Conservation (phyloP, 2,888 invertebrate species). For the Rhynchonema sp. region DNA sequence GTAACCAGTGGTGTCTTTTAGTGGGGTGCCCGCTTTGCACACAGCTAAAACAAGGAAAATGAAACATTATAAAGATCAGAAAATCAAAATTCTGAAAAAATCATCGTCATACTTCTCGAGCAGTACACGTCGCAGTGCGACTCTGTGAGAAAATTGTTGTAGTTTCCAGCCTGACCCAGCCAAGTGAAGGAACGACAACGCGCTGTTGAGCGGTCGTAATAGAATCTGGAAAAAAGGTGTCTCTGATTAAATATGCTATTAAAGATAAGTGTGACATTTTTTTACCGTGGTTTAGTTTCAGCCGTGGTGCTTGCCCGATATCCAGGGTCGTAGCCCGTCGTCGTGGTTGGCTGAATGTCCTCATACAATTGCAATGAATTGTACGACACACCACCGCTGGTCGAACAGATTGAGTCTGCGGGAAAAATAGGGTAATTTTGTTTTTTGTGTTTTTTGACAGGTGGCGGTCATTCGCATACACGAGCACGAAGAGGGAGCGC, state of each 20-base stretch:
- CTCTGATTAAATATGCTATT: no score
- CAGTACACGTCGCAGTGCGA: neutral
- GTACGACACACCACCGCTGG: neutral
- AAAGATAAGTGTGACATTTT: no score
- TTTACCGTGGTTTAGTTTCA: neutral
- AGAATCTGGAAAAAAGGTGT: conserved; percentile 13
- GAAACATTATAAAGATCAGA: neutral
- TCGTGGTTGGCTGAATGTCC: neutral
- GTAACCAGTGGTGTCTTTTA: conserved; percentile 2
- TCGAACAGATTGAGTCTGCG: neutral
- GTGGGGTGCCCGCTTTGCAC: conserved; percentile 3
- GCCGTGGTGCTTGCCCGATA: neutral
- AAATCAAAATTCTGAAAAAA: neutral
- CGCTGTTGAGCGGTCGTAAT: conserved; percentile 17
- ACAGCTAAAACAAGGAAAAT: neutral
- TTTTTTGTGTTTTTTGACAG: no score
- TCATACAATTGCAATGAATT: neutral
- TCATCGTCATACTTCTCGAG: neutral
- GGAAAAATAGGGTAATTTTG: no score
- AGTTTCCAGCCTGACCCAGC: neutral
- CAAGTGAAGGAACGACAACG: conserved; percentile 1
- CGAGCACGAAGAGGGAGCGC: no score
- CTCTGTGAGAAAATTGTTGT: neutral
- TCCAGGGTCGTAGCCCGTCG: neutral
- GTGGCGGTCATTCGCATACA: no score